Evolutionary conservation across 2,797 vertebrate genomes (phyloP), one percentile per base, ranked within the genome.

Genomic region (Pipistrellus pygmaeus): DNA sequence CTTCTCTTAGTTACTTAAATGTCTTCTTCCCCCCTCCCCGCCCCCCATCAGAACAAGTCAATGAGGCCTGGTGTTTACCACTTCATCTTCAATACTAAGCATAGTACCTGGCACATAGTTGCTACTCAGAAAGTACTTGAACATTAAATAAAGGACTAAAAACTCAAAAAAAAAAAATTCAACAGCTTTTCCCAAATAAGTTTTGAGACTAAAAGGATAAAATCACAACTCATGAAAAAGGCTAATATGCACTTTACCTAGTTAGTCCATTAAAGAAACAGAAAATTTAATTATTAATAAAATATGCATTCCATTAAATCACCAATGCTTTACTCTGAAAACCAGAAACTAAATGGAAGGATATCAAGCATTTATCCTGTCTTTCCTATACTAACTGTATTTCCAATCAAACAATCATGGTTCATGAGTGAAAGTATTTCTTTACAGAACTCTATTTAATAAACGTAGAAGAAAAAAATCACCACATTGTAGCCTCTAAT

Each of bases 381-480:
- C 66, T 91, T 93, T 91, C 82, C 64, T 82, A 91, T 12, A 76
- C 25, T 76, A 75, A 84, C 2, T 75, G 0, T 44, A 73, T 91
- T 88, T 93, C 73, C 44, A 92, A 85, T 85, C 51, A 88, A 92
- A 76, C 5, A 95, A 27, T 23, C 35, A 71, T 90, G 80, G 48
- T 51, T 87, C 68, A 91, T 21, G 38, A 93, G 20, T 57, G 18
- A 55, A 92, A 82, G 9, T 60, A 87, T 95, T 91, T 87, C 90
- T 82, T 90, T 82, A 97, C 20, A 90, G 53, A 89, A 90, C 89
- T 87, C 32, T 32, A 82, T 20, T 76, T 8, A 78, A 57, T 80
- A 96, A 95, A 62, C n/a, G 53, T 60, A 41, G 44, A 93, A 90
- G 32, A 93, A 27, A 27, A 91, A 90, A 78, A 84, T n/a, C 41